Conservation (phyloP, 1,140 invertebrate genomes). For the Drosophila azteca region DNA sequence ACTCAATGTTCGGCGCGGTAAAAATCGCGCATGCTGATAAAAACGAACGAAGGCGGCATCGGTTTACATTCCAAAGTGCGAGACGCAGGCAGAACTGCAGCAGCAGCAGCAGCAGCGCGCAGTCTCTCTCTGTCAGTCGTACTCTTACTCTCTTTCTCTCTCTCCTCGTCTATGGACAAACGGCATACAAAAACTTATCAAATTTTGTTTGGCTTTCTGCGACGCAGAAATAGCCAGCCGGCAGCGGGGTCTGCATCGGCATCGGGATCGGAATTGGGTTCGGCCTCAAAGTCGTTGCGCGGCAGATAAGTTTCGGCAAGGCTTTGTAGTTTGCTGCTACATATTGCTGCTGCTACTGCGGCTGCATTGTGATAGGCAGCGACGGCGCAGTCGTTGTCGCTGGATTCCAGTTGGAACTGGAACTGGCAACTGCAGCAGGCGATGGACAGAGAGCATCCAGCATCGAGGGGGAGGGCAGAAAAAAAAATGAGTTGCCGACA, state of each 20-base stretch:
- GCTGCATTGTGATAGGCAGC: background rate
- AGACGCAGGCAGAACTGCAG: no score
- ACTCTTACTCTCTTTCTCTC: conserved; percentile 4
- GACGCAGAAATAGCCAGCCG: conserved; percentile 46
- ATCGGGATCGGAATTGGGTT: conserved; percentile 29
- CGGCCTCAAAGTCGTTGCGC: conserved; percentile 42
- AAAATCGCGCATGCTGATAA: conserved; percentile 64
- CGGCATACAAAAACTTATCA: conserved; percentile 54
- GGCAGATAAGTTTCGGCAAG: conserved; percentile 76
- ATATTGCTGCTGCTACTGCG: background rate
- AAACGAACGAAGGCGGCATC: conserved; percentile 32
- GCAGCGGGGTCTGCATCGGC: background rate
- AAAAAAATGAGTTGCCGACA: background rate
- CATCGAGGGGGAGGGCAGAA: background rate
- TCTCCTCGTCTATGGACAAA: no score
- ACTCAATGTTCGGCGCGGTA: conserved; percentile 27
- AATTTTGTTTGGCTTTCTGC: conserved; percentile 57
- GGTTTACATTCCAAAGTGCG: conserved; percentile 80
- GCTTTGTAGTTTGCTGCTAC: conserved; percentile 63
- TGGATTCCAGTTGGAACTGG: conserved; percentile 31
- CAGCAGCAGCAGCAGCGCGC: conserved; percentile 9
- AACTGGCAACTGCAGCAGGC: background rate
- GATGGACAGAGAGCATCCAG: background rate
- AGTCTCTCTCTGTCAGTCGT: conserved; percentile 1
- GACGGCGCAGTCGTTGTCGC: background rate